phyloP scores from a whole-genome alignment of 2,113 vertebrate species.

The Pelecanoides urinatrix region DNA sequence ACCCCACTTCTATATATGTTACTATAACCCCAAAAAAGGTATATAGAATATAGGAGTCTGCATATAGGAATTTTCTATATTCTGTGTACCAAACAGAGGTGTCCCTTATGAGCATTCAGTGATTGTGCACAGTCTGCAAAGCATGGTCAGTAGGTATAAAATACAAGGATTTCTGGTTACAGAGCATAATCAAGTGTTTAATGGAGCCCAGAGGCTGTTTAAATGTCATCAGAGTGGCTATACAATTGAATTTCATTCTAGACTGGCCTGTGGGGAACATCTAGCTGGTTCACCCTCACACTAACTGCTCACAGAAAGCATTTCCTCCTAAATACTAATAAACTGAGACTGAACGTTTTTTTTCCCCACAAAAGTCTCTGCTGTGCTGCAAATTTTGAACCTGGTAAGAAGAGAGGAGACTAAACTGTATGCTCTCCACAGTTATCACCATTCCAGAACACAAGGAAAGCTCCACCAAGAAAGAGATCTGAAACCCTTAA shows the following conservation, averaged over 20 bases:
- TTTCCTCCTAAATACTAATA: neutral
- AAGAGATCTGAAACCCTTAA: neutral
- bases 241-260: neutral
- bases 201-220: neutral
- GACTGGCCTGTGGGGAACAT: neutral
- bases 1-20: neutral
- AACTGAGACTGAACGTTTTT: neutral
- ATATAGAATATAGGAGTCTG: neutral
- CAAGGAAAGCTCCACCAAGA: neutral
- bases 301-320: neutral
- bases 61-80: neutral
- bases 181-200: neutral
- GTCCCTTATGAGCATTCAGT: neutral
- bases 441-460: neutral
- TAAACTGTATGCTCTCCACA: neutral
- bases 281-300: neutral
- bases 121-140: neutral
- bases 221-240: neutral
- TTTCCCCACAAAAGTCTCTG: neutral
- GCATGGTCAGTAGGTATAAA: neutral
- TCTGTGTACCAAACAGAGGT: neutral
- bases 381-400: neutral
- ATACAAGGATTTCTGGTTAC: neutral
- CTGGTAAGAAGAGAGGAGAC: neutral
- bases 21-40: neutral